These are phyloP conservation scores for Turritopsis dohrnii DNA, from an alignment of 30 jellyfish, hydroid and myxozoan species.

Conservation along the genomic window DNA sequence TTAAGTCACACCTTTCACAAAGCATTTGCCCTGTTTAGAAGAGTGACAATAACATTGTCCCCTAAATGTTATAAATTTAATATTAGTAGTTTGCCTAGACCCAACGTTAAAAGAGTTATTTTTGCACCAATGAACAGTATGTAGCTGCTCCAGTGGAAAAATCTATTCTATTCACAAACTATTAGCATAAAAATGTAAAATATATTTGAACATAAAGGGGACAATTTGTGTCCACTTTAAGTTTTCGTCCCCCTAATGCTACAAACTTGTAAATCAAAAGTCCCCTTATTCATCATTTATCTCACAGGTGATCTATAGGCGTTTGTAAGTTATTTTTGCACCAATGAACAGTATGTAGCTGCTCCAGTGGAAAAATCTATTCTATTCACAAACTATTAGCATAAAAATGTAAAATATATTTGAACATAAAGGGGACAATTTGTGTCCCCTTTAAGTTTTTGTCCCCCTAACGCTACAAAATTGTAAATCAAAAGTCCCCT, in stretches of 20 bases:
- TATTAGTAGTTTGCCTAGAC: background rate
- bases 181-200: background rate
- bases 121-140: background rate
- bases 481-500: background rate
- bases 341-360: too few species aligned
- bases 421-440: background rate
- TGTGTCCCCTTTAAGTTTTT: background rate
- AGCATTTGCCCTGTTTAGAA: background rate
- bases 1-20: background rate
- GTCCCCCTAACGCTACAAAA: background rate
- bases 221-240: background rate
- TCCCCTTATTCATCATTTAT: background rate
- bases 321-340: background rate
- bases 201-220: background rate
- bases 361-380: too few species aligned
- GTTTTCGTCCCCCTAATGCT: background rate
- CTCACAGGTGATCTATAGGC: background rate
- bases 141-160: background rate
- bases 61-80: background rate
- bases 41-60: background rate
- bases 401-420: too few species aligned
- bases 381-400: background rate
- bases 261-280: background rate
- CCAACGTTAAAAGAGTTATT: background rate
- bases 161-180: background rate